phyloP scores from a whole-genome alignment of 2,888 invertebrate species.

The Nomada flava region DNA sequence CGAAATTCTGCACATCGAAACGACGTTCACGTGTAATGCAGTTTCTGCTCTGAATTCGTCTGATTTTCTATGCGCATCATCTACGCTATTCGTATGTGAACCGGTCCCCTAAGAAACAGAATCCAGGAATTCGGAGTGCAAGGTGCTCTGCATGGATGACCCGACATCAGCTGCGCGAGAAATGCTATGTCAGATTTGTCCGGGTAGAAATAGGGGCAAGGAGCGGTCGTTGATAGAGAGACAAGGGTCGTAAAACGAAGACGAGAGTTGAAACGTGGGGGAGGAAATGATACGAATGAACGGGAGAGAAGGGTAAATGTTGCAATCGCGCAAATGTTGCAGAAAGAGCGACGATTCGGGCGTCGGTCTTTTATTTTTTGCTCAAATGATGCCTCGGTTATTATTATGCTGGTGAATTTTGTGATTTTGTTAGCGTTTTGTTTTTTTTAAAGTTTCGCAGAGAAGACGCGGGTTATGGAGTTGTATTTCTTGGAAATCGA shows the following conservation, averaged over 20 bases:
- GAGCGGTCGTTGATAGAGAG: conserved; percentile 12
- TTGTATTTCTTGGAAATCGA: not conserved
- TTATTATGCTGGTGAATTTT: conserved; percentile 3
- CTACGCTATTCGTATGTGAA: conserved; percentile 13
- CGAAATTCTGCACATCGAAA: conserved; percentile 75
- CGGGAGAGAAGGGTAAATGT: conserved; percentile 41
- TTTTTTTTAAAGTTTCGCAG: not conserved
- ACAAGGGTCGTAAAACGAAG: conserved; percentile 6
- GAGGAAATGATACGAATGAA: conserved; percentile 34
- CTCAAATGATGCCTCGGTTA: conserved; percentile 6
- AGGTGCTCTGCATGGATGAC: conserved; percentile 33
- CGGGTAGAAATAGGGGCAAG: not conserved
- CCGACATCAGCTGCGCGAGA: conserved; percentile 61
- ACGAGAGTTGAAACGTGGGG: conserved; percentile 15
- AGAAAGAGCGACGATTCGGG: conserved; percentile 28
- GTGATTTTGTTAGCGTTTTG: not conserved
- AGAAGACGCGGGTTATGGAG: not conserved
- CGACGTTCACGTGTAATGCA: conserved; percentile 81
- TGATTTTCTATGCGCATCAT: conserved; percentile 20
- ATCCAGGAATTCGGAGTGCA: conserved; percentile 48
- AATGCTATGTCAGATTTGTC: conserved; percentile 65
- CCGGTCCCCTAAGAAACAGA: conserved; percentile 62
- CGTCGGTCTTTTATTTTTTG: conserved; percentile 31
- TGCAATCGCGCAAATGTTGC: conserved; percentile 46
- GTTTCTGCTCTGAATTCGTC: conserved; percentile 26